Evolutionary conservation across 2,113 vertebrate species (phyloP).

Genomic region (Monarcha castaneiventris): DNA sequence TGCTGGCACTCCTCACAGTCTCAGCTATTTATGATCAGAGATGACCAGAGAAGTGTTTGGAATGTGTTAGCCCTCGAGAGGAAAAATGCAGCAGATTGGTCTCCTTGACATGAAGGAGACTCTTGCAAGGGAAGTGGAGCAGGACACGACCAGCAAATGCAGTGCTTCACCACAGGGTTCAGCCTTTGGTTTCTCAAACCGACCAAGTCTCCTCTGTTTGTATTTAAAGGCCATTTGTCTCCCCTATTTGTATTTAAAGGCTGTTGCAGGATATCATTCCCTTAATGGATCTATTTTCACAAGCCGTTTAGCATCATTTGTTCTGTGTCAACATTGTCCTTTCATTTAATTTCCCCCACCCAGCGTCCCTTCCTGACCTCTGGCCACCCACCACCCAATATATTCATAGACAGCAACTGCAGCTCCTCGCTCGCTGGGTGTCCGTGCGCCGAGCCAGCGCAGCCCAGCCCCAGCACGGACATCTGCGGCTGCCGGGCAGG

Average conservation of each 20-base stretch:
- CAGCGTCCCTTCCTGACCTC: constrained; percentile 3
- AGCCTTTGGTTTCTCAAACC: neutral
- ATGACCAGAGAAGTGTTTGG: neutral
- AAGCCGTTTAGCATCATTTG: constrained; percentile 51
- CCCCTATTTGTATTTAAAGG: constrained; percentile 2
- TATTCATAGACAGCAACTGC: neutral
- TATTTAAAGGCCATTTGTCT: constrained; percentile 22
- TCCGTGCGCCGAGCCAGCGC: neutral
- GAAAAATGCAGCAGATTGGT: neutral
- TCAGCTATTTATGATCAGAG: neutral
- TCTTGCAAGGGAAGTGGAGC: neutral
- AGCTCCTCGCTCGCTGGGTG: neutral
- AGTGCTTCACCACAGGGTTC: neutral
- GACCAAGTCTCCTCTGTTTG: neutral
- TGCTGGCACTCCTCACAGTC: neutral
- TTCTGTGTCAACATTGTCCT: constrained; percentile 43
- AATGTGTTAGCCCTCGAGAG: neutral
- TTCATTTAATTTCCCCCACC: constrained; percentile 25
- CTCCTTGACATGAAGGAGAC: neutral
- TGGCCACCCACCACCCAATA: constrained; percentile 17
- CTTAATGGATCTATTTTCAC: constrained; percentile 47
- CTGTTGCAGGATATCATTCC: constrained; percentile 6
- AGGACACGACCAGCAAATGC: neutral
- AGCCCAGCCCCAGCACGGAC: neutral
- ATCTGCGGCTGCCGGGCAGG: neutral